A percentile compares a stretch with the other conserved stretches of the same genome.
Conservation (phyloP, 2,113 vertebrate species). For the Dipodomys stephensi region DNA sequence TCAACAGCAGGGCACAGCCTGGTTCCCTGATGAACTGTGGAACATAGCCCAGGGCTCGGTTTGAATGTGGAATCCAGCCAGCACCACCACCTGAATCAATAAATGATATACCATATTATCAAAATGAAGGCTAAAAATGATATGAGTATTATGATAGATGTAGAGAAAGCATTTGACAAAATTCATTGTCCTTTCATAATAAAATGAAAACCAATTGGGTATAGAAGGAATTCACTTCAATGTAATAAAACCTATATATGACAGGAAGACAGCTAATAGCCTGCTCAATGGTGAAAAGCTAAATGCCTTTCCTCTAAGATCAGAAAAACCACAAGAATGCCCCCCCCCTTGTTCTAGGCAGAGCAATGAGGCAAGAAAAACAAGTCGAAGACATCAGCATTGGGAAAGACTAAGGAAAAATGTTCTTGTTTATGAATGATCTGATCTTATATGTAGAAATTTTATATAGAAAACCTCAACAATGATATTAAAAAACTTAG, state of each 20-base stretch:
- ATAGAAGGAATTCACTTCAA: neutral
- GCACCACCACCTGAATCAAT: neutral
- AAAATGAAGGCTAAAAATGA: neutral
- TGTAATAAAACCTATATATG: neutral
- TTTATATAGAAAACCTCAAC: too few species aligned
- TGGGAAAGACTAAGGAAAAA: neutral
- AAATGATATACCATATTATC: neutral
- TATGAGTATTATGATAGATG: neutral
- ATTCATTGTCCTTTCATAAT: neutral
- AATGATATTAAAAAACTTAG: too few species aligned
- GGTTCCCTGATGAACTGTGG: neutral
- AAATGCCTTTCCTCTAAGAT: neutral
- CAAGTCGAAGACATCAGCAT: neutral
- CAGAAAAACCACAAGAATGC: neutral
- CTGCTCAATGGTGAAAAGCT: neutral
- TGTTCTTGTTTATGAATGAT: too few species aligned
- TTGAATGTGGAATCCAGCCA: neutral
- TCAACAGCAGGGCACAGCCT: too few species aligned
- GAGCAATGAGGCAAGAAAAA: neutral
- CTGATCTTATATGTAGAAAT: too few species aligned
- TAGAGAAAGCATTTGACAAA: neutral
- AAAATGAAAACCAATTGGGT: neutral
- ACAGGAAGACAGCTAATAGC: too few species aligned
- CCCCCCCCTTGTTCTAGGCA: neutral
- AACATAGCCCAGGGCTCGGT: neutral